Conservation (phyloP, 2,888 invertebrate genomes). For the Mesoligia furuncula region DNA sequence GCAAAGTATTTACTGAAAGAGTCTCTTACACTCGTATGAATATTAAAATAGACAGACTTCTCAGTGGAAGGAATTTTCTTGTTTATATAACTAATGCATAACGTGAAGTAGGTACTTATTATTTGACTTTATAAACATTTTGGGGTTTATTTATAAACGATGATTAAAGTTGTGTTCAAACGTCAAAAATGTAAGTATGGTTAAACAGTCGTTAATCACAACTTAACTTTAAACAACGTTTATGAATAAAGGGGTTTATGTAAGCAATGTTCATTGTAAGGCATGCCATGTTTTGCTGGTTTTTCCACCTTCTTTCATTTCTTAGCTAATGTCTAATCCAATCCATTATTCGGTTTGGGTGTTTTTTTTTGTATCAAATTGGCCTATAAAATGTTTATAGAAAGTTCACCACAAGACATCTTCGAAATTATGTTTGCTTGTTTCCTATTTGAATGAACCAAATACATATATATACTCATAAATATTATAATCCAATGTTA, state of each 20-base stretch:
- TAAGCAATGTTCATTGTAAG: neutral
- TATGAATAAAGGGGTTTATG: neutral
- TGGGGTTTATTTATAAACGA: neutral
- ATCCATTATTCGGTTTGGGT: neutral
- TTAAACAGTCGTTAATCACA: neutral
- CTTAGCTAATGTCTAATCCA: neutral
- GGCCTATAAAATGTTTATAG: neutral
- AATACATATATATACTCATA: neutral
- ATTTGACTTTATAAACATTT: slow-evolving; percentile 21
- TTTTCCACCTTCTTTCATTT: too few species aligned
- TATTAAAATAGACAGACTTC: slow-evolving; percentile 51
- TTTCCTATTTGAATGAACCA: neutral
- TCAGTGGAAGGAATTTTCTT: slow-evolving; percentile 40
- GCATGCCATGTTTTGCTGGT: neutral
- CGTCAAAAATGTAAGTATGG: neutral
- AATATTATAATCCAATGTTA: neutral
- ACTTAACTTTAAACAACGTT: neutral
- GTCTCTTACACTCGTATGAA: slow-evolving; percentile 43
- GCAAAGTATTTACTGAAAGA: slow-evolving; percentile 36
- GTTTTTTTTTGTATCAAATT: neutral
- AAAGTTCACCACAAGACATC: neutral
- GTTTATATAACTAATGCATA: slow-evolving; percentile 47
- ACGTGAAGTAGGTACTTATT: slow-evolving; percentile 37
- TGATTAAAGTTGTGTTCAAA: neutral
- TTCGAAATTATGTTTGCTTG: slow-evolving; percentile 1